Evolutionary conservation across 2,797 vertebrate species (phyloP).

Genomic region (Pipistrellus kuhlii): DNA sequence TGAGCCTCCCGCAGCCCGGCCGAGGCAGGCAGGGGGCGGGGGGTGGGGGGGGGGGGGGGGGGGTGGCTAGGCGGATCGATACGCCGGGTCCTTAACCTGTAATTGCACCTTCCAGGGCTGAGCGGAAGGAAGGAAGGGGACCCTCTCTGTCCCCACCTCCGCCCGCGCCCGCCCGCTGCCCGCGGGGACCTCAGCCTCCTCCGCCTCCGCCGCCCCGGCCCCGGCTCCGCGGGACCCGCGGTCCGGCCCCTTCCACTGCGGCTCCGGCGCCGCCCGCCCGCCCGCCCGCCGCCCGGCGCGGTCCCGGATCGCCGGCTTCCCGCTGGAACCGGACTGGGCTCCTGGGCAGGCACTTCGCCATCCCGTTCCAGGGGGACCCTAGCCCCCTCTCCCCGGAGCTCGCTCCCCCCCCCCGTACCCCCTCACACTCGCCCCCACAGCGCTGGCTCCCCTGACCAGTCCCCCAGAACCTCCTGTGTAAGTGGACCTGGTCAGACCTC

Average conservation of each 20-base stretch:
- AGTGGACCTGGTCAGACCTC: constrained; percentile 85
- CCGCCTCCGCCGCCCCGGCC: constrained; percentile 8
- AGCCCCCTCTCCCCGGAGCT: constrained; percentile 27
- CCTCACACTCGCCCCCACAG: constrained; percentile 40
- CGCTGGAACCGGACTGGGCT: constrained; percentile 60
- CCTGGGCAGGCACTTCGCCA: constrained; percentile 81
- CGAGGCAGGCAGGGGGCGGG: not conserved
- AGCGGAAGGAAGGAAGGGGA: constrained; percentile 65
- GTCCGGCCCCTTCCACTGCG: constrained; percentile 85
- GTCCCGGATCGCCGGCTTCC: constrained; percentile 72
- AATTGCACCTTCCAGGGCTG: constrained; percentile 83
- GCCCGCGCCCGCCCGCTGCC: constrained; percentile 53
- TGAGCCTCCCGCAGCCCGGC: not conserved
- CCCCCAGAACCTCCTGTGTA: constrained; percentile 82
- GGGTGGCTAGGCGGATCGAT: not conserved
- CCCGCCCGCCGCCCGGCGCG: constrained; percentile 52
- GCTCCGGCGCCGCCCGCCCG: constrained; percentile 70
- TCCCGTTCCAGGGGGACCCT: constrained; percentile 79
- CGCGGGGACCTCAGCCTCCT: not conserved
- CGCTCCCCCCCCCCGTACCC: not conserved
- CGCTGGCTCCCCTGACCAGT: constrained; percentile 76
- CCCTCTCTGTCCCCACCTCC: constrained; percentile 75
- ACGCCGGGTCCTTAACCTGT: constrained; percentile 68
- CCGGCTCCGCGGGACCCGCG: constrained; percentile 82
- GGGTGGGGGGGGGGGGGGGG: too few species aligned